A percentile compares a stretch with the other conserved stretches of the same genome.
These are phyloP conservation scores for Montipora efflorescens DNA, from an alignment of 64 coral and sea anemone species.

Conservation along the genomic window DNA sequence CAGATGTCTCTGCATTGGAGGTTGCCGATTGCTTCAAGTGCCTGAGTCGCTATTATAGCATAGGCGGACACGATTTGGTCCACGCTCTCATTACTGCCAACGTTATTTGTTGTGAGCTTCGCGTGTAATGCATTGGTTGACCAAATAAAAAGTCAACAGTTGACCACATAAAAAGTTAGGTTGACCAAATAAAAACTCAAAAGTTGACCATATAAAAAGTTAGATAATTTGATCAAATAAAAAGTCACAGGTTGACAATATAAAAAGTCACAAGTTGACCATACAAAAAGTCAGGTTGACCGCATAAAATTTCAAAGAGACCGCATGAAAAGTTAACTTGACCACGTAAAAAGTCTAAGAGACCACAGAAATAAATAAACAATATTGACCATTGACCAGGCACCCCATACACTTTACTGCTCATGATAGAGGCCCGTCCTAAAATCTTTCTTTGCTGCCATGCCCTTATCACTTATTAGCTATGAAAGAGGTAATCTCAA, in stretches of 20 bases:
- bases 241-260: not conserved
- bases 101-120: no score
- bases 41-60: not conserved
- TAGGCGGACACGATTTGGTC: not conserved
- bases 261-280: no score
- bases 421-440: not conserved
- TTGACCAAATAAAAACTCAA: not conserved
- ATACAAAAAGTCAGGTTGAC: no score
- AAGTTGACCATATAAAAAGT: not conserved
- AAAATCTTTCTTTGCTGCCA: no score
- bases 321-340: no score
- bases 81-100: not conserved
- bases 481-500: no score
- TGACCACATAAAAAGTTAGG: not conserved
- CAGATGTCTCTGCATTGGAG: slow-evolving; percentile 17
- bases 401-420: no score
- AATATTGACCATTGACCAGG: no score
- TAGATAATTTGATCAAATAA: not conserved
- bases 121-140: slow-evolving; percentile 45
- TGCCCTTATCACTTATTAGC: no score
- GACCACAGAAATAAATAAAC: no score
- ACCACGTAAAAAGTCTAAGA: no score
- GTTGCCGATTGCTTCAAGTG: slow-evolving; percentile 38
- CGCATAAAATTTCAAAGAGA: no score
- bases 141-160: slow-evolving; percentile 11